Conservation (phyloP, 1,140 invertebrate genomes). For the Caenorhabditis inopinata region DNA sequence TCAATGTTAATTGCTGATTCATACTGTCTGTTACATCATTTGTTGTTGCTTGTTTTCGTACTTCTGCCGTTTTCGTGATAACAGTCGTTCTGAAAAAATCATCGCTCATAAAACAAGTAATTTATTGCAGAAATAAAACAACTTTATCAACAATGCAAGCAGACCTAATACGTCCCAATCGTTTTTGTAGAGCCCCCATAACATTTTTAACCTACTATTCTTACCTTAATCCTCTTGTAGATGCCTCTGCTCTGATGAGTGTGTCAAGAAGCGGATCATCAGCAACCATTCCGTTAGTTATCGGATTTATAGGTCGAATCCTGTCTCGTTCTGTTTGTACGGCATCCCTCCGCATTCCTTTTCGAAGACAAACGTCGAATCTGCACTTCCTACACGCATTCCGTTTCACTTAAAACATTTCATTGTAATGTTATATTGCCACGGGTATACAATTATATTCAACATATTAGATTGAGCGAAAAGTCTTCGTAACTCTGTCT, state of each 20-base stretch:
- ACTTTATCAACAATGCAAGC: no score
- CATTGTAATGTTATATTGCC: no score
- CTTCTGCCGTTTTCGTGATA: conserved; percentile 58
- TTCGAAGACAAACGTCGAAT: conserved; percentile 90
- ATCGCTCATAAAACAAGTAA: no score
- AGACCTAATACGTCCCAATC: not conserved
- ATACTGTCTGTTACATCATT: conserved; percentile 57
- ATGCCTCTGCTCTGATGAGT: conserved; percentile 27
- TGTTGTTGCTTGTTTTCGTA: conserved; percentile 49
- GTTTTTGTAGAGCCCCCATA: no score
- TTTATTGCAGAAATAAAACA: no score
- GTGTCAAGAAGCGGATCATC: conserved; percentile 38
- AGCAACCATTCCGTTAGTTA: not conserved
- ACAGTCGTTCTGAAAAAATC: conserved; percentile 51
- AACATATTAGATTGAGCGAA: no score
- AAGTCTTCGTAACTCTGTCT: no score
- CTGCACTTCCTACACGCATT: conserved; percentile 87
- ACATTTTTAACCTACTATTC: not conserved
- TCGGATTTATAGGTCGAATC: not conserved
- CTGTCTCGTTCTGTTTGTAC: conserved; percentile 93
- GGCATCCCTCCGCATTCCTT: conserved; percentile 71
- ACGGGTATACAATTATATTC: no score
- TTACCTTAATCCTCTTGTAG: conserved; percentile 11
- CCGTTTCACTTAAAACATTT: conserved; percentile 78
- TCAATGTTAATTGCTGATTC: conserved; percentile 80